Evolutionary conservation across 2,113 vertebrate genomes (phyloP).

Genomic region (Elaphurus davidianus): DNA sequence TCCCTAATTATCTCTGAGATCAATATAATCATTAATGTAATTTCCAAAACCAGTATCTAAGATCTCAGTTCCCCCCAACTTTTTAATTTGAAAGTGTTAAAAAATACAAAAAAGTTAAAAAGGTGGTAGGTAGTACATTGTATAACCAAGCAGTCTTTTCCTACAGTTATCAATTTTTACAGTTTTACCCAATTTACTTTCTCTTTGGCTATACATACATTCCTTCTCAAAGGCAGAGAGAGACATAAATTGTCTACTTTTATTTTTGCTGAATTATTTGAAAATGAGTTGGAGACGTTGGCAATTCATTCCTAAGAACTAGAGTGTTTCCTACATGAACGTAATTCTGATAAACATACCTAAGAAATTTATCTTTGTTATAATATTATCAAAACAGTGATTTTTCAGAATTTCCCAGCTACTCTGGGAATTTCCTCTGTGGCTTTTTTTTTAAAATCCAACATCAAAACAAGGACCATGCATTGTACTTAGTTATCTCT

Average conservation of each 20-base stretch:
- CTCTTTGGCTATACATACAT: neutral
- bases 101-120: neutral
- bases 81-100: neutral
- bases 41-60: neutral
- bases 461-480: neutral
- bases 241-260: neutral
- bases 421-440: neutral
- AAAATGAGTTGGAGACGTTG: neutral
- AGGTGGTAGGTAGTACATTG: neutral
- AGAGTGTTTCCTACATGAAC: neutral
- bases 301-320: neutral
- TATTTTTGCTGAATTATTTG: neutral
- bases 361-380: neutral
- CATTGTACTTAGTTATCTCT: neutral
- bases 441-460: neutral
- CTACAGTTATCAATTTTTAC: neutral
- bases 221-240: neutral
- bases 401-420: neutral
- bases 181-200: neutral
- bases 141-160: neutral
- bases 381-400: neutral
- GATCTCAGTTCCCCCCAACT: neutral
- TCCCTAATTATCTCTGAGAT: neutral
- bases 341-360: neutral
- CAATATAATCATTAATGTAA: neutral